These are phyloP conservation scores for Beaufortia kweichowensis DNA, from an alignment of 2,113 vertebrate genomes.

Conservation along the genomic window DNA sequence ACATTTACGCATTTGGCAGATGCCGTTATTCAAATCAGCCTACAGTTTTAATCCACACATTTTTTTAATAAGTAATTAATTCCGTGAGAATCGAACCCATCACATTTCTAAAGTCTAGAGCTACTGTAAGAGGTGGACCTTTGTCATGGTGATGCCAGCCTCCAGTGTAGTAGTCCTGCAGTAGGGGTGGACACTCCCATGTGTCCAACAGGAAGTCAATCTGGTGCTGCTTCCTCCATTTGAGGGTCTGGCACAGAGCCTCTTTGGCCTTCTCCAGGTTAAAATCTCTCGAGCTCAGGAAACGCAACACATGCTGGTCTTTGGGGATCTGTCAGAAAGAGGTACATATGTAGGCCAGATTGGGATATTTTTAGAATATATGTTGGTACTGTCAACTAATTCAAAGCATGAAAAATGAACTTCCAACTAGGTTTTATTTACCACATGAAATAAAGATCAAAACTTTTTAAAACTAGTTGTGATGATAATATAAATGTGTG, in stretches of 20 bases:
- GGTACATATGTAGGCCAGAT: background rate
- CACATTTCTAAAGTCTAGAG: background rate
- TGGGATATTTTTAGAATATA: no score
- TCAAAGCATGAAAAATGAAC: no score
- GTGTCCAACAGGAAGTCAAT: constrained; percentile 92
- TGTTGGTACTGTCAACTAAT: no score
- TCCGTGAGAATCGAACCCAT: no score
- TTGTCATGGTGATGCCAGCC: constrained; percentile 96
- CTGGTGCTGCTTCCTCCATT: constrained; percentile 94
- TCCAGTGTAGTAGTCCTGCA: constrained; percentile 89
- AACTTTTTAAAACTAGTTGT: no score
- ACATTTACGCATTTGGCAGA: no score
- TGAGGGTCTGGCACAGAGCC: constrained; percentile 89
- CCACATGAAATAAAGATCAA: no score
- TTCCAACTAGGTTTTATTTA: no score
- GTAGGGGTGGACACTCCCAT: constrained; percentile 86
- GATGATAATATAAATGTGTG: no score
- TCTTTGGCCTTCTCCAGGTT: constrained; percentile 92
- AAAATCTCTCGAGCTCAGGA: constrained; percentile 91
- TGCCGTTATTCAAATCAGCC: no score
- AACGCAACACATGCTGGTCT: constrained; percentile 93
- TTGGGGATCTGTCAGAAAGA: constrained; percentile 83
- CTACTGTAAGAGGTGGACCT: constrained; percentile 64
- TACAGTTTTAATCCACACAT: no score
- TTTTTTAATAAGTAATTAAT: no score